Evolutionary conservation across 2,888 invertebrate species (phyloP), one percentile per base, ranked within the genome.

Genomic region (Trypoxylon attenuatum): DNA sequence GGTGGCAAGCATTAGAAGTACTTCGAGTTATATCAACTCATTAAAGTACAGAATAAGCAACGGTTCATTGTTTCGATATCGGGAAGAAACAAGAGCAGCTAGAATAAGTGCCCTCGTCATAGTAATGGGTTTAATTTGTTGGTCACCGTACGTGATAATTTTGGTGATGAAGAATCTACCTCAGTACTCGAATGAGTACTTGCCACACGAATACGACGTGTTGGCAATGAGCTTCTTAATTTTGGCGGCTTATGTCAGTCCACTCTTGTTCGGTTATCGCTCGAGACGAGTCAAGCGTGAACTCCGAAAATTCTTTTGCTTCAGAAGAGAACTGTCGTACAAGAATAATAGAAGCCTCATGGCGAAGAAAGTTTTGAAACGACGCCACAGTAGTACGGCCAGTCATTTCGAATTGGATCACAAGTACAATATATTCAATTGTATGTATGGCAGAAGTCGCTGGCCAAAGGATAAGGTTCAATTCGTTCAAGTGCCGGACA

Each of bases 61-160:
- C 83, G 94, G 94, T 23, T 94, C 94, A 43, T 89, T 94, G 66
- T 95, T 95, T 87, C 91, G 93, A 81, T 95, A 96, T 84, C 90
- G 95, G 53, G 96, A 96, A 84, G 96, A 96, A 88, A 94, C 95
- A 73, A 91, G 96, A 71, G 95, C 96, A 1, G 96, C 96, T 5
- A 92, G 95, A 72, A 95, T 96, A 51, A 95, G 95, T 81, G 92
- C 93, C 46, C 86, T 94, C 67, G 94, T 94, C 68, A 91, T 94
- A 82, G 90, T 93, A 29, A 92, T 94, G 87, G 91, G 90, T 52
- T 84, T 89, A 8, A 84, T 89, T 27, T 90, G 90, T 77, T 91
- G 90, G 90, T 84, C 89, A 13, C 90, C 90, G 0, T 90, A 89
- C 78, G 87, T 87, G 15, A 74, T 85, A 15, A 75, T 87, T 5